A percentile compares a stretch with the other conserved stretches of the same genome.
phyloP scores from a whole-genome alignment of 2,888 invertebrate genomes.

The Elysia crispata region DNA sequence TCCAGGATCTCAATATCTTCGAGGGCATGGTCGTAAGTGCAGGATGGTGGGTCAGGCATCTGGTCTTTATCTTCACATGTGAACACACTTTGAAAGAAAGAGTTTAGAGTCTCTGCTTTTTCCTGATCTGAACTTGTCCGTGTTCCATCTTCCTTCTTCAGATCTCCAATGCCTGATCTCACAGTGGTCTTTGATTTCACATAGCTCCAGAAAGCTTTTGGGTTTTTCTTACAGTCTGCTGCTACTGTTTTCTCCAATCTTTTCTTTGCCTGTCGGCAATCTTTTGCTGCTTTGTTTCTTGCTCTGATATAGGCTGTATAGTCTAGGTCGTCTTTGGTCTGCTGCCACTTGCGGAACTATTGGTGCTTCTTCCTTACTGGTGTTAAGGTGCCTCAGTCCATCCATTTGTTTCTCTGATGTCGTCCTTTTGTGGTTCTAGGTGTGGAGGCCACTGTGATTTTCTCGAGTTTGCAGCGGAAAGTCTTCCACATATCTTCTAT shows the following conservation, averaged over 20 bases:
- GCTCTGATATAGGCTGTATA: slow-evolving; percentile 12
- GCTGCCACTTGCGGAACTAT: slow-evolving; percentile 1
- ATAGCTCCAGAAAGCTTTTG: slow-evolving; percentile 3
- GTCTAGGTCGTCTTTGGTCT: neutral
- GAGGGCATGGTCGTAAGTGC: neutral
- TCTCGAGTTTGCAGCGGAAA: neutral
- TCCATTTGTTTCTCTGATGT: neutral
- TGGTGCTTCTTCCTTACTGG: slow-evolving; percentile 11
- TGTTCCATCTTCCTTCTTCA: slow-evolving; percentile 23
- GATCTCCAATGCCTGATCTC: neutral
- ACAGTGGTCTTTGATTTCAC: neutral
- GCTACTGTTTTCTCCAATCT: slow-evolving; percentile 12
- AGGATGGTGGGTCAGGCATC: slow-evolving; percentile 3
- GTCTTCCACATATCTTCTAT: neutral
- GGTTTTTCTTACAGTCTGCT: slow-evolving; percentile 9
- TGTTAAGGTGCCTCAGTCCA: slow-evolving; percentile 17
- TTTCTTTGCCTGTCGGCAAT: slow-evolving; percentile 11
- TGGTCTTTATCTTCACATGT: neutral
- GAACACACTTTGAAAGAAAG: slow-evolving; percentile 28
- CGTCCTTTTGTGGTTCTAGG: neutral
- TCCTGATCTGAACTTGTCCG: slow-evolving; percentile 14
- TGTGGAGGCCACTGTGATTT: neutral
- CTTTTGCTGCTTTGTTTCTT: slow-evolving; percentile 9
- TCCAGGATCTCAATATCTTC: slow-evolving; percentile 12
- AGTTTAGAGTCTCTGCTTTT: slow-evolving; percentile 20